These are phyloP conservation scores for Corythucha ciliata DNA, from an alignment of 2,888 invertebrate species.

Conservation along the genomic window DNA sequence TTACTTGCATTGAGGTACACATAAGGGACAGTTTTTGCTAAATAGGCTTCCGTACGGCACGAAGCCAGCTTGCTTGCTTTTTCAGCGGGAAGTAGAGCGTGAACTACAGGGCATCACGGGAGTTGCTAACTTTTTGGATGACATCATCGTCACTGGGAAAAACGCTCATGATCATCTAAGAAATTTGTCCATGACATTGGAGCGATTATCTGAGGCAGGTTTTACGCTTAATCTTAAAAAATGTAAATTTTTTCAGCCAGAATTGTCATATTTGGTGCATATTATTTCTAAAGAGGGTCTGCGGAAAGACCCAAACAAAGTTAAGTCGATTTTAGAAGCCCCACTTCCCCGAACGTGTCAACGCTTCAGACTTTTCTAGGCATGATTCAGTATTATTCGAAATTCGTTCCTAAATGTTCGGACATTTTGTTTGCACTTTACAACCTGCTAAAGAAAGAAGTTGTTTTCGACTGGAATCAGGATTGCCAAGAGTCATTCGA, in stretches of 20 bases:
- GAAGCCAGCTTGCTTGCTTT: neutral
- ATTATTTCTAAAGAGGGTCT: neutral
- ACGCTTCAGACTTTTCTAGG: neutral
- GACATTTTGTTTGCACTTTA: neutral
- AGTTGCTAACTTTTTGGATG: neutral
- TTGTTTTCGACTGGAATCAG: neutral
- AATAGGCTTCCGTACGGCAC: conserved; percentile 9
- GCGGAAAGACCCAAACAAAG: neutral
- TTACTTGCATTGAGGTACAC: neutral
- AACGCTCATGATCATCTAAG: neutral
- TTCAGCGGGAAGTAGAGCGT: neutral
- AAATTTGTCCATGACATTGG: too few species aligned
- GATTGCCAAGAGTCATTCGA: neutral
- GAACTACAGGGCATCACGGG: neutral
- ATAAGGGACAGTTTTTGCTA: conserved; percentile 9
- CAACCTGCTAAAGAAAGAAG: conserved; percentile 1
- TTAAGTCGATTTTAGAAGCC: neutral
- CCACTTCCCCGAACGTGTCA: neutral
- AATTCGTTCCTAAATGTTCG: neutral
- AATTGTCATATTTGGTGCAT: neutral
- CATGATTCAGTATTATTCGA: neutral
- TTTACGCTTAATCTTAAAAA: neutral
- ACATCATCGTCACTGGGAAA: neutral
- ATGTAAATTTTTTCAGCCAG: neutral
- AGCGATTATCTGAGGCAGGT: too few species aligned